Evolutionary conservation across 1,140 invertebrate species (phyloP).

Genomic region (Papilio xuthus): DNA sequence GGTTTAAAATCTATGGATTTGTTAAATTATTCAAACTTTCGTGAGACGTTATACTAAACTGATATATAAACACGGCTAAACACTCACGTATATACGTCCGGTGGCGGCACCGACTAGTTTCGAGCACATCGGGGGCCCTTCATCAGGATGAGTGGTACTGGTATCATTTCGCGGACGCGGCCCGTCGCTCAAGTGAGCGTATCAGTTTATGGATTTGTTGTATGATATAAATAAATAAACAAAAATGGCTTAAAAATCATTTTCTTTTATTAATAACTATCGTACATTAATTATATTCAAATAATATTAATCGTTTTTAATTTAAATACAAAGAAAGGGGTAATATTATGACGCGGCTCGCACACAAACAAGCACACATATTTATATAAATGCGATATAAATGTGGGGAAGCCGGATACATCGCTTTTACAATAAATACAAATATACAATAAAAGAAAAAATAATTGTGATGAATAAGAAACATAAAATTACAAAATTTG

Average conservation of each 20-base stretch:
- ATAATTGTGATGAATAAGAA: background rate
- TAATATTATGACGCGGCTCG: slow-evolving; percentile 60
- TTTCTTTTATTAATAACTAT: slow-evolving; percentile 79
- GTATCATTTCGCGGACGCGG: too few species aligned
- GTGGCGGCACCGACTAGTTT: too few species aligned
- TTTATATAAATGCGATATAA: slow-evolving; percentile 59
- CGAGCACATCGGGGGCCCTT: too few species aligned
- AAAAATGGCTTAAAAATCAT: slow-evolving; percentile 72
- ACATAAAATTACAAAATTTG: background rate
- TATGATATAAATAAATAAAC: slow-evolving; percentile 36
- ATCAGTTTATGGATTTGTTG: too few species aligned
- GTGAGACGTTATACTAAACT: too few species aligned
- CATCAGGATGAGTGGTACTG: too few species aligned
- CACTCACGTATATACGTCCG: too few species aligned
- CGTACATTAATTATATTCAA: slow-evolving; percentile 72
- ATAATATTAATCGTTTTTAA: slow-evolving; percentile 68
- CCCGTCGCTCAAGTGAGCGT: too few species aligned
- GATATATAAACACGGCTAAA: too few species aligned
- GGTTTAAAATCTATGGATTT: too few species aligned
- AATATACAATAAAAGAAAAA: slow-evolving; percentile 15
- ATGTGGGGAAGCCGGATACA: background rate
- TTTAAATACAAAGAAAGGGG: slow-evolving; percentile 59
- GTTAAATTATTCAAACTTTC: too few species aligned
- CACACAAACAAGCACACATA: slow-evolving; percentile 57
- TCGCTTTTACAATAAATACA: slow-evolving; percentile 22